A percentile compares a stretch with the other conserved stretches of the same genome.
These are phyloP conservation scores for Labeo rohita DNA, from an alignment of 2,113 vertebrate species.

Conservation along the genomic window DNA sequence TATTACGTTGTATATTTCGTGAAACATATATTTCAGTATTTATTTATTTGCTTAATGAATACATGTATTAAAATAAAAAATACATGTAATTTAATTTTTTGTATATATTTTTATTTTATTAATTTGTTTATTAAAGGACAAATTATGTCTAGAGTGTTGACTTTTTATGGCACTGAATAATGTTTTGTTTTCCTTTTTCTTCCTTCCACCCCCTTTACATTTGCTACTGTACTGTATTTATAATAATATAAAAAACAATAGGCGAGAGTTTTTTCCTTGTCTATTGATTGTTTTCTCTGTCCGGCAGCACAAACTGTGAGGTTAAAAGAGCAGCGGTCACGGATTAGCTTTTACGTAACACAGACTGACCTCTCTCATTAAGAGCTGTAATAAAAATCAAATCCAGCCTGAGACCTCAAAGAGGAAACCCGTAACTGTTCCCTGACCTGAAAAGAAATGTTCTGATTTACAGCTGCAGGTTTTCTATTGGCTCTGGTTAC, in stretches of 20 bases:
- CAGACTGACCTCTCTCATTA: slow-evolving; percentile 18
- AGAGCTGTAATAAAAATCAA: background rate
- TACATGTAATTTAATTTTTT: too few relatives aligned
- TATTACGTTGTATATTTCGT: too few relatives aligned
- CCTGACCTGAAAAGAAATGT: slow-evolving; percentile 24
- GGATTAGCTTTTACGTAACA: background rate
- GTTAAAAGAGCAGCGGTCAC: background rate
- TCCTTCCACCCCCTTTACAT: background rate
- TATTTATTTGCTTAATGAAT: too few relatives aligned
- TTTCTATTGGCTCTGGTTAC: slow-evolving; percentile 34
- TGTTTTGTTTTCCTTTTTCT: background rate
- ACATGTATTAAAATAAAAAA: too few relatives aligned
- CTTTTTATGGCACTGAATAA: background rate
- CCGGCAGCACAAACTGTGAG: background rate
- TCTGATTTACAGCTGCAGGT: slow-evolving; percentile 46
- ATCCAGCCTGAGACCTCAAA: slow-evolving; percentile 40
- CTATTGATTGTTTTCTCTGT: background rate
- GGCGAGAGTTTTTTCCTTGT: background rate
- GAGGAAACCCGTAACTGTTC: slow-evolving; percentile 41
- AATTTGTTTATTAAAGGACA: background rate
- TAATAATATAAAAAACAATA: background rate
- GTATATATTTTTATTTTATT: background rate
- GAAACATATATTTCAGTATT: too few relatives aligned
- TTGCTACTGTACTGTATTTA: background rate
- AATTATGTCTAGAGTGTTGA: background rate